Conservation (phyloP, 2,888 invertebrate species). For the Helobdella robusta region DNA sequence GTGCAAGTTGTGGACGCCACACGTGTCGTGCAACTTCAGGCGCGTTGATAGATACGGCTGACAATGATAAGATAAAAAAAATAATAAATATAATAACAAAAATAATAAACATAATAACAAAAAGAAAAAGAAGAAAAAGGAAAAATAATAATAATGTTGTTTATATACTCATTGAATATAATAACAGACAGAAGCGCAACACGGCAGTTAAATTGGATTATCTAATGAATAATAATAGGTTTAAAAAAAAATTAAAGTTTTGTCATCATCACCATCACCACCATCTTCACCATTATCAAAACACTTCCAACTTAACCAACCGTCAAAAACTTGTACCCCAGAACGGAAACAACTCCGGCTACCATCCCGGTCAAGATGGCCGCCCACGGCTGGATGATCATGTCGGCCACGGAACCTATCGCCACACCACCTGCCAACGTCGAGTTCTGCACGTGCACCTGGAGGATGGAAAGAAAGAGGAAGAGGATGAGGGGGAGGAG, state of each 20-base stretch:
- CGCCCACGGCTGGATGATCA: slow-evolving; percentile 72
- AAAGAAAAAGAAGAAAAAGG: too few species aligned
- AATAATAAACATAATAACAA: too few species aligned
- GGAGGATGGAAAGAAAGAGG: slow-evolving; percentile 1
- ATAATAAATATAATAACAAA: too few species aligned
- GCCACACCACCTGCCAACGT: slow-evolving; percentile 87
- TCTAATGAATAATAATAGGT: too few species aligned
- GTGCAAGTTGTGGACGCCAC: slow-evolving; percentile 95
- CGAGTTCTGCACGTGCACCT: slow-evolving; percentile 66
- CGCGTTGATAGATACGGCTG: slow-evolving; percentile 58
- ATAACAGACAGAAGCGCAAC: too few species aligned
- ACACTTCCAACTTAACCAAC: too few species aligned
- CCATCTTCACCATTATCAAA: too few species aligned
- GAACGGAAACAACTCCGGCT: slow-evolving; percentile 68
- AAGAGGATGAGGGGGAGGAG: not conserved
- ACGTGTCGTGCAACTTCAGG: slow-evolving; percentile 68
- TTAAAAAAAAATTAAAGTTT: too few species aligned
- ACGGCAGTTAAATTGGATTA: too few species aligned
- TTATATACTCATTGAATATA: too few species aligned
- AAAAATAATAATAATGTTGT: too few species aligned
- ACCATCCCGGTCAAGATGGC: slow-evolving; percentile 70
- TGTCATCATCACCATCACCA: too few species aligned
- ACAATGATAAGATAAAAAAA: not conserved
- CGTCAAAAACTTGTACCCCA: slow-evolving; percentile 62
- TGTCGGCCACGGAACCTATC: slow-evolving; percentile 70